Percentiles rank a stretch among this genome's conserved stretches.
Conservation (phyloP, 2,113 vertebrate species). For the Cyprinodon variegatus region DNA sequence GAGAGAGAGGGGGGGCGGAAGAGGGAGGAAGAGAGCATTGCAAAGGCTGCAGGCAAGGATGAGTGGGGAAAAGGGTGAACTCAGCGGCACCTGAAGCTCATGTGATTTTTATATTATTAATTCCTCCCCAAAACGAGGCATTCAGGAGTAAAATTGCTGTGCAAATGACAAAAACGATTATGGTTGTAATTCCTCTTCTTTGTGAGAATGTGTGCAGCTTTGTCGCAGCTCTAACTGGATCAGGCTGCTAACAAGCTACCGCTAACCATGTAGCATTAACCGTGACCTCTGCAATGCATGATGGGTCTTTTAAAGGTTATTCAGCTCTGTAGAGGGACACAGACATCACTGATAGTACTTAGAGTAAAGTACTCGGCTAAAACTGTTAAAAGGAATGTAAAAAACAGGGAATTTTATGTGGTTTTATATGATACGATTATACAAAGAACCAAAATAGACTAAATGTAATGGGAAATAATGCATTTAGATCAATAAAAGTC, state of each 20-base stretch:
- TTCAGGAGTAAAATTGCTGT: slow-evolving; percentile 83
- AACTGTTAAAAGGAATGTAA: not conserved
- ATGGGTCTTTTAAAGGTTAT: slow-evolving; percentile 54
- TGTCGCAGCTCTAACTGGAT: slow-evolving; percentile 72
- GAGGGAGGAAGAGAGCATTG: slow-evolving; percentile 39
- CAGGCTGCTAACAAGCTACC: slow-evolving; percentile 71
- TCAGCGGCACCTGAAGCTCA: slow-evolving; percentile 89
- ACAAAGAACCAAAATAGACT: too few species aligned
- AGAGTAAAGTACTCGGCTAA: not conserved
- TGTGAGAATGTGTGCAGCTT: slow-evolving; percentile 67
- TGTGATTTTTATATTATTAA: slow-evolving; percentile 88
- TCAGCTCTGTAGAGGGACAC: slow-evolving; percentile 20
- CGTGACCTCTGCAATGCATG: slow-evolving; percentile 61
- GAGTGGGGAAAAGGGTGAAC: slow-evolving; percentile 79
- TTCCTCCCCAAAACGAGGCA: slow-evolving; percentile 92
- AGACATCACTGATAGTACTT: slow-evolving; percentile 20
- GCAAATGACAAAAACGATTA: slow-evolving; percentile 82
- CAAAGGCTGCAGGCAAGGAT: slow-evolving; percentile 68
- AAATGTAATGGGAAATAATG: too few species aligned
- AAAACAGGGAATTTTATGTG: too few species aligned
- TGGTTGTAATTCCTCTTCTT: slow-evolving; percentile 77
- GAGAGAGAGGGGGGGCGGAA: slow-evolving; percentile 31
- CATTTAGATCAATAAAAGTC: too few species aligned
- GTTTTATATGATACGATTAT: too few species aligned
- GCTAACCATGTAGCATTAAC: slow-evolving; percentile 69